These are phyloP conservation scores for Acholoe squamosa DNA, from an alignment of 2,888 invertebrate species.

Conservation along the genomic window DNA sequence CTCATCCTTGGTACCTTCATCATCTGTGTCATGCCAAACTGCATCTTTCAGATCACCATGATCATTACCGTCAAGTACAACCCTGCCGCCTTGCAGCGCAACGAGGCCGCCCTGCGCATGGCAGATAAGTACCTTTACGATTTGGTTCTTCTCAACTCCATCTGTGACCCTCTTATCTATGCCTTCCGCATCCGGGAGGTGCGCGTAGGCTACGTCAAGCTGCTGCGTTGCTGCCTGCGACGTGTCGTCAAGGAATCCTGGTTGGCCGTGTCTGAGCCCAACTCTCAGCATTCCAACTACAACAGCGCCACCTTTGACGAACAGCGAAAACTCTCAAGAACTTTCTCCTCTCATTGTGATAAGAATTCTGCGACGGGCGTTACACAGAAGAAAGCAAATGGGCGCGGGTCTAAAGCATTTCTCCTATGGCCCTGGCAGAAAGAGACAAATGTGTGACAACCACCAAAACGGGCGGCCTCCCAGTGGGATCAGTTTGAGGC, in stretches of 20 bases:
- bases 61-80: conserved; percentile 64
- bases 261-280: conserved; percentile 26
- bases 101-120: background rate
- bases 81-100: background rate
- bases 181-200: conserved; percentile 68
- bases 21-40: conserved; percentile 69
- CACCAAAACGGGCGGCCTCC: background rate
- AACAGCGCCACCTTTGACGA: conserved; percentile 43
- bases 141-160: conserved; percentile 68
- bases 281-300: background rate
- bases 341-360: background rate
- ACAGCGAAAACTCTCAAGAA: conserved; percentile 16
- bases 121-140: conserved; percentile 66
- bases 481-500: conserved; percentile 50
- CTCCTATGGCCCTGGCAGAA: conserved; percentile 33
- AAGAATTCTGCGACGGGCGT: background rate
- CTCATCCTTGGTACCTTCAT: conserved; percentile 70
- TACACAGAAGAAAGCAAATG: background rate
- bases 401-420: background rate
- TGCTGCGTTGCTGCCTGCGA: conserved; percentile 58
- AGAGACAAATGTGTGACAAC: conserved; percentile 55
- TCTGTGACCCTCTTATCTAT: conserved; percentile 70
- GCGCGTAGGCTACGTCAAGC: conserved; percentile 65
- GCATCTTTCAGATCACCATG: conserved; percentile 66
- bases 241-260: conserved; percentile 31